Conservation (phyloP, 2,888 invertebrate genomes). For the Cataglyphis albicans region DNA sequence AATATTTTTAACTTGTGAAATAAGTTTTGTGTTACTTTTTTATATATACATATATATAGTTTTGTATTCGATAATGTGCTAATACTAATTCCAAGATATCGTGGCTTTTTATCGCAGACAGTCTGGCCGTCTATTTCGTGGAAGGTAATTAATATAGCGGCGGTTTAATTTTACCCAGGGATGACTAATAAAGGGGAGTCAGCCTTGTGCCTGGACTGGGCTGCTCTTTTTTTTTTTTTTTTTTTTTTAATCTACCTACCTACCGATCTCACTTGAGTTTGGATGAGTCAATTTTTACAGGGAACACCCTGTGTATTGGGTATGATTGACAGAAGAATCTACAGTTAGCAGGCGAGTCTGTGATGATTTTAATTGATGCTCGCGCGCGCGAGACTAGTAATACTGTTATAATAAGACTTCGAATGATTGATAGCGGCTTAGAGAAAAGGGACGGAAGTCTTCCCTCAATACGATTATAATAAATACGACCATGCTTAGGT, state of each 20-base stretch:
- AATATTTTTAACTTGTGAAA: neutral
- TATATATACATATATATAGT: neutral
- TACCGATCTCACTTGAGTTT: slow-evolving; percentile 39
- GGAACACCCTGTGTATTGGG: slow-evolving; percentile 38
- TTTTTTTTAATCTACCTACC: neutral
- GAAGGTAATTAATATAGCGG: slow-evolving; percentile 73
- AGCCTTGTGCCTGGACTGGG: slow-evolving; percentile 16
- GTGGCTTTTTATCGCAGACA: slow-evolving; percentile 52
- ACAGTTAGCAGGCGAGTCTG: slow-evolving; percentile 44
- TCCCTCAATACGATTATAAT: slow-evolving; percentile 56
- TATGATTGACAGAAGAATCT: slow-evolving; percentile 35
- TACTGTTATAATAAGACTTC: slow-evolving; percentile 50
- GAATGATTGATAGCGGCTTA: slow-evolving; percentile 60
- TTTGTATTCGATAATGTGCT: neutral
- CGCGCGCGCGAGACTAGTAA: slow-evolving; percentile 38
- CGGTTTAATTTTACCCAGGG: slow-evolving; percentile 63
- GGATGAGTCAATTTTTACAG: slow-evolving; percentile 68
- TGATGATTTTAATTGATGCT: slow-evolving; percentile 66
- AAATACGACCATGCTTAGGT: slow-evolving; percentile 30
- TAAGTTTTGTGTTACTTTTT: neutral
- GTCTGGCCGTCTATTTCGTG: slow-evolving; percentile 64
- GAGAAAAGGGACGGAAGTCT: slow-evolving; percentile 40
- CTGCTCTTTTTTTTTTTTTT: slow-evolving; percentile 25
- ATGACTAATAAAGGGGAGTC: slow-evolving; percentile 65
- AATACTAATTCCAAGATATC: slow-evolving; percentile 64